A percentile compares a stretch with the other conserved stretches of the same genome.
Evolutionary conservation across 2,888 invertebrate species (phyloP).

Genomic region (Apantesis nais): DNA sequence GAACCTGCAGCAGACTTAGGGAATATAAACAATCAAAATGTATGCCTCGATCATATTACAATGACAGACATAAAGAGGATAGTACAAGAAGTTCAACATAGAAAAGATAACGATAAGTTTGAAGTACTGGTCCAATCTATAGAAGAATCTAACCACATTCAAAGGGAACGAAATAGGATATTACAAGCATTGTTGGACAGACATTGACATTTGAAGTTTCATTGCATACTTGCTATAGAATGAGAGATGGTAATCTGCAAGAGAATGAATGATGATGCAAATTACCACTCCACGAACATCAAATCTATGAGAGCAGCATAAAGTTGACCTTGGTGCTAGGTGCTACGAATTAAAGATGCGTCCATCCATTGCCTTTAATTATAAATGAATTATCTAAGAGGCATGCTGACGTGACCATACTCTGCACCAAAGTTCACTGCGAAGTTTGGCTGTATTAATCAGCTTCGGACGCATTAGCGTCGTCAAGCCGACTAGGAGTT

Average conservation of each 20-base stretch:
- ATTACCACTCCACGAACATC: neutral
- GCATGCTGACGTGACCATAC: neutral
- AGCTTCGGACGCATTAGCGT: neutral
- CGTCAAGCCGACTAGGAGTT: neutral
- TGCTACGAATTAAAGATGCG: too few relatives aligned
- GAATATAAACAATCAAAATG: conserved; percentile 33
- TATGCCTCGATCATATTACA: conserved; percentile 53
- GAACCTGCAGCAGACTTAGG: conserved; percentile 34
- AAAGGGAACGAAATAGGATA: conserved; percentile 75
- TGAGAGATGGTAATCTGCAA: neutral
- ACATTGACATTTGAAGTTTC: conserved; percentile 37
- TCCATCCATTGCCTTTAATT: neutral
- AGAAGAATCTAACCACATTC: conserved; percentile 75
- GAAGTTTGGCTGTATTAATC: neutral
- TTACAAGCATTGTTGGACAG: conserved; percentile 68
- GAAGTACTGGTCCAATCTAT: conserved; percentile 66
- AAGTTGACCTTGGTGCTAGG: neutral
- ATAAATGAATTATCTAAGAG: neutral
- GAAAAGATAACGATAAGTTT: conserved; percentile 65
- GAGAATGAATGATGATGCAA: neutral
- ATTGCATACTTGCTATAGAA: neutral
- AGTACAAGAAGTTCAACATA: conserved; percentile 56
- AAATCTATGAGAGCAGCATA: neutral
- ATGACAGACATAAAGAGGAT: conserved; percentile 62
- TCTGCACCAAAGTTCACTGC: too few relatives aligned